Evolutionary conservation across 2,888 invertebrate species (phyloP), one percentile per base, ranked within the genome.

Genomic region (Litoditis marina): DNA sequence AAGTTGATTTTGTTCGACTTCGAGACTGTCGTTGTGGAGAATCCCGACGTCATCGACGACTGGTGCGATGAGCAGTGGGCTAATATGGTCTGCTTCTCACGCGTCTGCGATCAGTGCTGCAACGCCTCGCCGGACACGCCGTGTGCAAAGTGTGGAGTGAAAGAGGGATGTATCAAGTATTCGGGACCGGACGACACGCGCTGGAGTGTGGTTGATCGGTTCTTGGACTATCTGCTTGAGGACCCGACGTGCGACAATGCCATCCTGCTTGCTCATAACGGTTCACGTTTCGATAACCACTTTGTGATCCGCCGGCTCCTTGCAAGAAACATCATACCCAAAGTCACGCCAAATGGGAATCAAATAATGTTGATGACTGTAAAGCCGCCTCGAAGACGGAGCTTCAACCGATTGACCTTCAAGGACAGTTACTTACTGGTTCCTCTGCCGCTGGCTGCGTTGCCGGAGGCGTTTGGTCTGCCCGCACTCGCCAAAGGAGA

Each of bases 261-360:
- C 7, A 27, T 52, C 8, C n/a, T 52, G 25, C n/a, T 52, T 7
- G 52, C 52, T 27, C 52, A 52, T 27, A 52, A 52, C 28, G 52
- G 52, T 11, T 13, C 16, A 22, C 13, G 49, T 16, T 49, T 49
- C 22, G 49, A 49, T 22, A 22, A 11, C 11, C 52, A 52, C 27
- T 52, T 52, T 27, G 7, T 52, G 8, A 8, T 52, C 6, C 19
- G 27, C 31, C 13, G 52, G 28, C 28, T 52, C n/a, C n/a, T 52
- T 11, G 52, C 52, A 22, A 52, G n/a, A 28, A 31, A 31, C 6
- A 31, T 52, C 11, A 25, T 11, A 25, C 52, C 52, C 28, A 31
- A 11, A 22, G 28, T 52, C 7, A 52, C 28, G 6, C 13, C 8
- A n/a, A 52, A 52, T 52, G 52, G 52, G 11, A 52, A 27, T n/a